phyloP scores from a whole-genome alignment of 1,140 invertebrate species.

The Macrosteles quadrilineatus region DNA sequence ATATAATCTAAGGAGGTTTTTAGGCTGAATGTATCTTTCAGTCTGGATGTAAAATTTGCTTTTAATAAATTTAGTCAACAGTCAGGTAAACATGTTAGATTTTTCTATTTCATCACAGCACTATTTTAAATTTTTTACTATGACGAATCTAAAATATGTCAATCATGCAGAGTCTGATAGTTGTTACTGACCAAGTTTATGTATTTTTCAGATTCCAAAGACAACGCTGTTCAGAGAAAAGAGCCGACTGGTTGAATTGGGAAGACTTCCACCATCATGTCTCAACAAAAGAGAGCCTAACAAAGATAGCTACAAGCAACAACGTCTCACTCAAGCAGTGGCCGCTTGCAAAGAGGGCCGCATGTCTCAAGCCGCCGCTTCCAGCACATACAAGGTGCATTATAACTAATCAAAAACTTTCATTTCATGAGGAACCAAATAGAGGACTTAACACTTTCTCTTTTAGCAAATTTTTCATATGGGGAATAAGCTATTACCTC shows the following conservation, averaged over 20 bases:
- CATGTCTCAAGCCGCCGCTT: slow-evolving; percentile 61
- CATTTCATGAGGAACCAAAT: not conserved
- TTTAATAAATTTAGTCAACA: too few species aligned
- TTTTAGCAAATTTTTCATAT: too few species aligned
- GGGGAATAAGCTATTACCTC: too few species aligned
- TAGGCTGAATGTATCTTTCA: too few species aligned
- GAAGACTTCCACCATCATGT: slow-evolving; percentile 56
- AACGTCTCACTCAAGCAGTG: slow-evolving; percentile 58
- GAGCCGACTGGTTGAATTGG: slow-evolving; percentile 55
- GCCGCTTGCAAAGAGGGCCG: slow-evolving; percentile 57
- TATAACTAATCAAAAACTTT: not conserved
- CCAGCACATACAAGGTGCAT: slow-evolving; percentile 57
- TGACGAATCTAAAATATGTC: too few species aligned
- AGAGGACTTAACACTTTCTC: not conserved
- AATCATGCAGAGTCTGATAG: too few species aligned
- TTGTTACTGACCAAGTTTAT: not conserved
- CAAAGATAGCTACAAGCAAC: slow-evolving; percentile 53
- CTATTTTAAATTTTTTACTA: too few species aligned
- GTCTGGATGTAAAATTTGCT: too few species aligned
- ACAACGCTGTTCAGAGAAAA: slow-evolving; percentile 62
- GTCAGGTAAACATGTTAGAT: too few species aligned
- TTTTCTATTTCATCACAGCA: too few species aligned
- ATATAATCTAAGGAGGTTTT: not conserved
- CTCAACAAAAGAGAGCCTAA: slow-evolving; percentile 54
- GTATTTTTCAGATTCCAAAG: slow-evolving; percentile 59